Base-by-base conservation (phyloP, 2,888 invertebrate species). In the Tinea trinotella region DNA sequence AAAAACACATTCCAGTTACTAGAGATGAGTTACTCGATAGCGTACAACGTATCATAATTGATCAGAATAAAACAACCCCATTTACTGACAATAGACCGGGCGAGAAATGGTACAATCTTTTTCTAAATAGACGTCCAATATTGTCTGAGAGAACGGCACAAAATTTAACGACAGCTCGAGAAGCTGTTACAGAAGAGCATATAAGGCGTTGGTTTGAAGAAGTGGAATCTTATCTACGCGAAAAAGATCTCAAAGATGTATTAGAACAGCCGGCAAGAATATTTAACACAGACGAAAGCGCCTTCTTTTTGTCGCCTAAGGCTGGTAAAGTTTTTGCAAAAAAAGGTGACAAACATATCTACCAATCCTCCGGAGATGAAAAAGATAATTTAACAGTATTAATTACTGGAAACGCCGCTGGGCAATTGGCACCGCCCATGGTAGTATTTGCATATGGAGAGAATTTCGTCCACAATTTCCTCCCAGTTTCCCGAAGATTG, bases 361-460 rank as follows among this genome's bases (percentile, higher is more conserved):
- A 64, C 53, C 56, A 50, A 56, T 56, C 62, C 12, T 57, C 59
- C 12, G 58, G 58, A 40, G 57, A 60, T 49, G 61, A 62, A 50
- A 65, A 62, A 58, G 61, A 64, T 48, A 59, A 62, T 56, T 54
- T 65, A 9, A 64, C 64, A 24, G 63, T 63, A 17, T 56, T 65
- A 49, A 54, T 67, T 40, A 64, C 60, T n/a, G 65, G 60, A 46
- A 65, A 64, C 57, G 68, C 67, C 30, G 57, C 58, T 55, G 68
- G 68, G 15, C 55, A 60, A 48, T 54, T 62, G 17, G 59, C 62
- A 50, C 63, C 64, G 19, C 63, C 65, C n/a, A 63, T 66, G 64
- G 64, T 70, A 15, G n/a, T n/a, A n/a, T n/a, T 57, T 68, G 6
- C 68, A 59, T 57, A 67, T 67, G 54, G 59, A 62, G 53, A 59